Evolutionary conservation across 2,797 vertebrate genomes (phyloP).

Genomic region (Cyclura pinguis): DNA sequence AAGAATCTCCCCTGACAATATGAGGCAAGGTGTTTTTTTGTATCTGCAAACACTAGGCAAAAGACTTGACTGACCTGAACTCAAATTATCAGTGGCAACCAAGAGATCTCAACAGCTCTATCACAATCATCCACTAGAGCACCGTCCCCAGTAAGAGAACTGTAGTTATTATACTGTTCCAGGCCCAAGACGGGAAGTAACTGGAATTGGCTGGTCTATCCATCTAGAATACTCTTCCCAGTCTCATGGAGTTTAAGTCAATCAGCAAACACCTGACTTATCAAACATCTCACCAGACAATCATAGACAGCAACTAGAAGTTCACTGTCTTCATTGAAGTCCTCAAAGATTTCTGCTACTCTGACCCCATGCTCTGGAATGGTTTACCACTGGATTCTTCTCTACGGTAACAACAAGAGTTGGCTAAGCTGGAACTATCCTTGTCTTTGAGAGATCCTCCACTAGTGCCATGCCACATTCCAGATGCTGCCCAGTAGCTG

Average conservation of each 20-base stretch:
- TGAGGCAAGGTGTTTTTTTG: not conserved
- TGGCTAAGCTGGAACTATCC: no score
- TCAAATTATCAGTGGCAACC: not conserved
- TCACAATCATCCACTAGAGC: not conserved
- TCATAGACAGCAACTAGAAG: not conserved
- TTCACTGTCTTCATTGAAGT: not conserved
- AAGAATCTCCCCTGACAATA: no score
- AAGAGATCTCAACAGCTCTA: not conserved
- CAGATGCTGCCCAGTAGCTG: no score
- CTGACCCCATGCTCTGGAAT: no score
- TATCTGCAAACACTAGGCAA: not conserved
- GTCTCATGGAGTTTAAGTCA: not conserved
- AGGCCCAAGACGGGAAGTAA: not conserved
- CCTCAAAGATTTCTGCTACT: not conserved
- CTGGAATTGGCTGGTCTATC: not conserved
- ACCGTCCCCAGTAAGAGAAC: not conserved
- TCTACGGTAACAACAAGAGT: no score
- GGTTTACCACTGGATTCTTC: no score
- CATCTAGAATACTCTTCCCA: not conserved
- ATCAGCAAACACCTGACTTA: not conserved
- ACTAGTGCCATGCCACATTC: no score
- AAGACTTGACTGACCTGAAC: not conserved
- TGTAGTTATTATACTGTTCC: not conserved
- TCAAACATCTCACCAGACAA: not conserved
- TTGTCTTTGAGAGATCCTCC: no score